These are phyloP conservation scores for Ormyrus labotus DNA, from an alignment of 2,888 invertebrate species.

Conservation along the genomic window DNA sequence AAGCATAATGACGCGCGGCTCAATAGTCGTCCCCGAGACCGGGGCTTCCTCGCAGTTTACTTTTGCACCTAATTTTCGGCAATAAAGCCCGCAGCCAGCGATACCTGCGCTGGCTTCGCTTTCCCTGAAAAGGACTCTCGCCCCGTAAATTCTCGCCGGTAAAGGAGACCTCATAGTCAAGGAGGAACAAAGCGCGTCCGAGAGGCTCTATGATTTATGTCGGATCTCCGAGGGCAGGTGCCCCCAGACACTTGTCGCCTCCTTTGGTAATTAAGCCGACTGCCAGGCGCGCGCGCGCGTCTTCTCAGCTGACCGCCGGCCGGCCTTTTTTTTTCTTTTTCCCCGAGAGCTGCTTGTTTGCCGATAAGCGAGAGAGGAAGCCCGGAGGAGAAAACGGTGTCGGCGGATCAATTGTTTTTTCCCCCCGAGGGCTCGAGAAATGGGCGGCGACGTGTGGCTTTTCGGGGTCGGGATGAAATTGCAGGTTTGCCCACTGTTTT, in stretches of 20 bases:
- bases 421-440: not conserved
- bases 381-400: not conserved
- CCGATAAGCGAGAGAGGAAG: conserved; percentile 32
- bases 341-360: not conserved
- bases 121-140: conserved; percentile 49
- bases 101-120: conserved; percentile 19
- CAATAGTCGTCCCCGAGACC: not conserved
- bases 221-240: conserved; percentile 56
- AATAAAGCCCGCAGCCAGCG: conserved; percentile 30
- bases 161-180: conserved; percentile 42
- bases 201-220: conserved; percentile 63
- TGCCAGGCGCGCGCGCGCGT: no score
- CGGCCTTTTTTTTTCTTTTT: conserved; percentile 40
- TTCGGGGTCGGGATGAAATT: no score
- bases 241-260: conserved; percentile 64
- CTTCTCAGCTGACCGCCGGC: conserved; percentile 18
- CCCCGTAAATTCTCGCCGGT: conserved; percentile 41
- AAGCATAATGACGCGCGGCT: conserved; percentile 15
- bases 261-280: conserved; percentile 67
- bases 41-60: not conserved
- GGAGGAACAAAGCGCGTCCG: not conserved
- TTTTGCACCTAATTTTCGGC: conserved; percentile 51
- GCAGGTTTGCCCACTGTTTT: no score
- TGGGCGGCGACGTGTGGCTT: not conserved
- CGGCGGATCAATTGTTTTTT: not conserved